Conservation (phyloP, 2,797 vertebrate genomes). For the Betta splendens region DNA sequence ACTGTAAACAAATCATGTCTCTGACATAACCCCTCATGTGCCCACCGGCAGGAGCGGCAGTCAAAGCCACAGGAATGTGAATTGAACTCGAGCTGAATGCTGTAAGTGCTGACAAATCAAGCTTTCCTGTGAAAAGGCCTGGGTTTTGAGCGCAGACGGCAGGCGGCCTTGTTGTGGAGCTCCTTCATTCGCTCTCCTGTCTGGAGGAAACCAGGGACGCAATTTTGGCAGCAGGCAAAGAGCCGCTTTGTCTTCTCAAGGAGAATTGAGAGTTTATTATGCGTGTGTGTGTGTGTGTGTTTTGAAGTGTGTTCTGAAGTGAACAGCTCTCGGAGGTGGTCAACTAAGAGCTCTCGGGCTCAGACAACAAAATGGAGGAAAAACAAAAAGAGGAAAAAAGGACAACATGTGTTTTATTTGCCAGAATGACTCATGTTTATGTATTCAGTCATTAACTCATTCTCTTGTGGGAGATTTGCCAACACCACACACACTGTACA, state of each 20-base stretch:
- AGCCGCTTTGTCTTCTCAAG: slow-evolving; percentile 53
- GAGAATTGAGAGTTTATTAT: slow-evolving; percentile 51
- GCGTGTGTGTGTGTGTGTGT: slow-evolving; percentile 6
- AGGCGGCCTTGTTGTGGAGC: slow-evolving; percentile 23
- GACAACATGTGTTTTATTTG: slow-evolving; percentile 15
- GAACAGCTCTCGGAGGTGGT: slow-evolving; percentile 23
- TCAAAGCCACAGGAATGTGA: slow-evolving; percentile 30
- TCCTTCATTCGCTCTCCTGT: slow-evolving; percentile 47
- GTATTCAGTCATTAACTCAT: slow-evolving; percentile 8
- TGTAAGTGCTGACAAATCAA: slow-evolving; percentile 38
- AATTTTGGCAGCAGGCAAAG: slow-evolving; percentile 57
- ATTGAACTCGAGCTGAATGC: too few species aligned
- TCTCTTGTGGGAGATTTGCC: slow-evolving; percentile 1
- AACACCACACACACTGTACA: background rate
- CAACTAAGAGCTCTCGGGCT: slow-evolving; percentile 13
- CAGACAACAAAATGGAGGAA: slow-evolving; percentile 9
- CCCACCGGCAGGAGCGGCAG: too few species aligned
- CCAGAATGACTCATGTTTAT: slow-evolving; percentile 1
- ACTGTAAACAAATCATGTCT: too few species aligned
- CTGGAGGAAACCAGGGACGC: slow-evolving; percentile 53
- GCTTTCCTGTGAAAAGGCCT: slow-evolving; percentile 30
- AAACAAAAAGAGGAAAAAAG: slow-evolving; percentile 1
- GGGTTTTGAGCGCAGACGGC: slow-evolving; percentile 22
- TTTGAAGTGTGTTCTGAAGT: slow-evolving; percentile 17
- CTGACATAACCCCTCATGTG: too few species aligned